A percentile compares a stretch with the other conserved stretches of the same genome.
Evolutionary conservation across 2,797 vertebrate genomes (phyloP).

Genomic region (Delichon dasypus): DNA sequence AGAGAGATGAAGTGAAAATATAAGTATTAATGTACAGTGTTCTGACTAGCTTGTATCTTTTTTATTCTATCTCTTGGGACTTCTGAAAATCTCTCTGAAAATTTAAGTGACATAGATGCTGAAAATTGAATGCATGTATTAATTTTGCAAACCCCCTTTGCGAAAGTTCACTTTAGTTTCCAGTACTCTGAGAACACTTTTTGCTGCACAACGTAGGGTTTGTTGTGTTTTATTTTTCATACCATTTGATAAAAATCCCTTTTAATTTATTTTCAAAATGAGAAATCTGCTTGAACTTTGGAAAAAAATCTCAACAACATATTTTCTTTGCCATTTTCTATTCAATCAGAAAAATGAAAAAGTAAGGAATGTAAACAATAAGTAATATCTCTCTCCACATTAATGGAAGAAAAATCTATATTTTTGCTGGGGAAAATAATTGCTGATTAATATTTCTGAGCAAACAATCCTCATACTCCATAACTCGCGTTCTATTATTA

Average conservation of each 20-base stretch:
- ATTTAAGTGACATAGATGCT: not conserved
- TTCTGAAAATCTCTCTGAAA: conserved; percentile 23
- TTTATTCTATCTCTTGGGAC: not conserved
- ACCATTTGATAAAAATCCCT: not conserved
- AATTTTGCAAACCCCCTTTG: conserved; percentile 15
- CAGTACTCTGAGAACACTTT: not conserved
- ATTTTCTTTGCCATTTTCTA: not conserved
- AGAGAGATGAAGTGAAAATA: not conserved
- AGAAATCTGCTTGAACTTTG: not conserved
- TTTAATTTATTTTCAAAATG: not conserved
- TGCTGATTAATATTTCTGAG: conserved; percentile 7
- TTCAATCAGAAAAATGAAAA: not conserved
- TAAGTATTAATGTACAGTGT: not conserved
- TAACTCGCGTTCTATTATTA: not conserved
- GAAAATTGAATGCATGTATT: conserved; percentile 31
- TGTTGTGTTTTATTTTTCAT: not conserved
- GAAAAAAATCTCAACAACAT: accelerated
- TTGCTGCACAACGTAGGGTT: not conserved
- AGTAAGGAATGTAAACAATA: not conserved
- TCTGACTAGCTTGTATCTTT: not conserved
- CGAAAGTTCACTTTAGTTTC: not conserved
- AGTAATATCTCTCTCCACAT: not conserved
- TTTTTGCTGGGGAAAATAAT: conserved; percentile 4
- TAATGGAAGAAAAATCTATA: not conserved
- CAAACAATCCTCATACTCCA: not conserved